Evolutionary conservation across 2,888 invertebrate species (phyloP).

Genomic region (Geophilus truncorum): DNA sequence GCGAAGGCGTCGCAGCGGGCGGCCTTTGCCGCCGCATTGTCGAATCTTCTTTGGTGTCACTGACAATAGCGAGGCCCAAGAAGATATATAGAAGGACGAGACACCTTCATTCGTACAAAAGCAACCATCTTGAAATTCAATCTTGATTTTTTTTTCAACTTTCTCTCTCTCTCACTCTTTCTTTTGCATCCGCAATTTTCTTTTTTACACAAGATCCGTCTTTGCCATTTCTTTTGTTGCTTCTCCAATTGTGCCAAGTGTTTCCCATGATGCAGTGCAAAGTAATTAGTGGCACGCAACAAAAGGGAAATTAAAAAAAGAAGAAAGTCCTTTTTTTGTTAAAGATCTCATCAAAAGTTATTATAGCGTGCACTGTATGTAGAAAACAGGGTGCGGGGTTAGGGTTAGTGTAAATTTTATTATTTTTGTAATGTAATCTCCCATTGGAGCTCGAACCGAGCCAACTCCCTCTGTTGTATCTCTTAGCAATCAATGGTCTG

Average conservation of each 20-base stretch:
- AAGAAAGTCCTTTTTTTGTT: not conserved
- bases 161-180: not conserved
- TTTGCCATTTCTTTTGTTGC: not conserved
- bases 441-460: constrained; percentile 16
- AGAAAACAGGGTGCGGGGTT: not conserved
- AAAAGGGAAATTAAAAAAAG: not conserved
- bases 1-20: constrained; percentile 17
- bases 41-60: constrained; percentile 13
- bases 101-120: not conserved
- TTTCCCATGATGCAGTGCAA: constrained; percentile 1
- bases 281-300: not conserved
- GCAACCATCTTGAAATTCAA: constrained; percentile 17
- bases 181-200: constrained; percentile 7
- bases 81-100: not conserved
- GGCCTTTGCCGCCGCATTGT: not conserved
- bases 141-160: not conserved
- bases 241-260: constrained; percentile 18
- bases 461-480: not conserved
- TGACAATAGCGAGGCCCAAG: not conserved
- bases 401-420: not conserved
- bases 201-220: constrained; percentile 11
- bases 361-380: not conserved
- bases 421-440: constrained; percentile 2
- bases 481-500: constrained; percentile 6
- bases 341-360: not conserved